Percentiles rank a stretch among this genome's conserved stretches.
Evolutionary conservation across 2,888 invertebrate genomes (phyloP).

Genomic region (Pycnomerus fuliginosus): DNA sequence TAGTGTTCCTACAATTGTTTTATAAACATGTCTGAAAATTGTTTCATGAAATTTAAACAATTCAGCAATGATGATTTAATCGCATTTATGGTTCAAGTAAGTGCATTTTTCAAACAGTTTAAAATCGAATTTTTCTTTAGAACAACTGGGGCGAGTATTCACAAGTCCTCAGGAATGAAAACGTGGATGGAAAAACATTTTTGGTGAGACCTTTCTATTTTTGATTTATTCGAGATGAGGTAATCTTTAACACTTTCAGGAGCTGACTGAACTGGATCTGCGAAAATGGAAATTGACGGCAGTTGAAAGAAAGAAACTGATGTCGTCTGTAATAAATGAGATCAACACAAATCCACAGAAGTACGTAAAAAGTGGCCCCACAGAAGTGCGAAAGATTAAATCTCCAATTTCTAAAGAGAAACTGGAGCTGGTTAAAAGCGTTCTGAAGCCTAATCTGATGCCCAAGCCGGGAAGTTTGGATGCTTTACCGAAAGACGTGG

Average conservation of each 20-base stretch:
- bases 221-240: no score
- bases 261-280: conserved; percentile 23
- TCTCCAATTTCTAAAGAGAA: not conserved
- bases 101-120: conserved; percentile 2
- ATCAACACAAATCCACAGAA: conserved; percentile 20
- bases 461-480: no score
- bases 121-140: conserved; percentile 22
- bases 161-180: conserved; percentile 21
- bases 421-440: not conserved
- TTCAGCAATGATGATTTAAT: conserved; percentile 10
- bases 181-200: conserved; percentile 27
- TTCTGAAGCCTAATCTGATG: not conserved
- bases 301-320: conserved; percentile 11
- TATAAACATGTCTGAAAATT: conserved; percentile 6
- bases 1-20: no score
- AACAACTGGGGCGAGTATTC: conserved; percentile 26
- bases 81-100: conserved; percentile 17
- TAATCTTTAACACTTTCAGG: conserved; percentile 20
- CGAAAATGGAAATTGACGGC: conserved; percentile 21
- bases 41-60: conserved; percentile 11
- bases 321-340: conserved; percentile 16
- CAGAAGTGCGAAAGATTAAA: not conserved
- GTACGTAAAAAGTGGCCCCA: no score
- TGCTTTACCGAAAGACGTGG: no score
- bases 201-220: conserved; percentile 26